A percentile compares a stretch with the other conserved stretches of the same genome.
Conservation (phyloP, 2,888 invertebrate genomes). For the Mongoloraphidia duomilia region DNA sequence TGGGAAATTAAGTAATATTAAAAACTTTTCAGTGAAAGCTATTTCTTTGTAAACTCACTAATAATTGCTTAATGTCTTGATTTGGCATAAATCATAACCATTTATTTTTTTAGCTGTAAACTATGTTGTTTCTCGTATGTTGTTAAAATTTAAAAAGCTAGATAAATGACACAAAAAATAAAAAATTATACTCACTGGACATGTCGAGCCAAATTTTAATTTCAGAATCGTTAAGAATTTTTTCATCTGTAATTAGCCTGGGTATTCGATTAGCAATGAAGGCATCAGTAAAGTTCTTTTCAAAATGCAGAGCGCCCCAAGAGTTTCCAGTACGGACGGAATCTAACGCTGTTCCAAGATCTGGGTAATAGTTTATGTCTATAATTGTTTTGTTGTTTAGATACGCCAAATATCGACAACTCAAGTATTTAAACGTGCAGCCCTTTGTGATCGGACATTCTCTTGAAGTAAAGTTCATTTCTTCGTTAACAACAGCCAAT, state of each 20-base stretch:
- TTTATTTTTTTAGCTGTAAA: too few species aligned
- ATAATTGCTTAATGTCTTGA: too few species aligned
- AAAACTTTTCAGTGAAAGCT: too few species aligned
- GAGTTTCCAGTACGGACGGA: constrained; percentile 65
- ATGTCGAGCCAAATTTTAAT: constrained; percentile 83
- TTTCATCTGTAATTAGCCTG: constrained; percentile 70
- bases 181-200: constrained; percentile 68
- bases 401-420: constrained; percentile 65
- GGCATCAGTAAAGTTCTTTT: constrained; percentile 79
- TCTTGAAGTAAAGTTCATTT: constrained; percentile 34
- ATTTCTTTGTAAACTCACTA: too few species aligned
- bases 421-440: constrained; percentile 57
- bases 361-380: constrained; percentile 51
- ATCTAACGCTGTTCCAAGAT: constrained; percentile 47
- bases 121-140: too few species aligned
- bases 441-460: constrained; percentile 38
- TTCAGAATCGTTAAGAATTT: constrained; percentile 75
- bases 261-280: constrained; percentile 67
- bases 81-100: too few species aligned
- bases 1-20: too few species aligned
- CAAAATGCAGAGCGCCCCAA: constrained; percentile 82
- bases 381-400: constrained; percentile 60
- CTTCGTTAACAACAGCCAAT: constrained; percentile 63
- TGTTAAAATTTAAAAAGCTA: background rate
- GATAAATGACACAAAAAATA: background rate